These are phyloP conservation scores for Cryptocephalus moraei DNA, from an alignment of 2,888 invertebrate species.

Conservation along the genomic window DNA sequence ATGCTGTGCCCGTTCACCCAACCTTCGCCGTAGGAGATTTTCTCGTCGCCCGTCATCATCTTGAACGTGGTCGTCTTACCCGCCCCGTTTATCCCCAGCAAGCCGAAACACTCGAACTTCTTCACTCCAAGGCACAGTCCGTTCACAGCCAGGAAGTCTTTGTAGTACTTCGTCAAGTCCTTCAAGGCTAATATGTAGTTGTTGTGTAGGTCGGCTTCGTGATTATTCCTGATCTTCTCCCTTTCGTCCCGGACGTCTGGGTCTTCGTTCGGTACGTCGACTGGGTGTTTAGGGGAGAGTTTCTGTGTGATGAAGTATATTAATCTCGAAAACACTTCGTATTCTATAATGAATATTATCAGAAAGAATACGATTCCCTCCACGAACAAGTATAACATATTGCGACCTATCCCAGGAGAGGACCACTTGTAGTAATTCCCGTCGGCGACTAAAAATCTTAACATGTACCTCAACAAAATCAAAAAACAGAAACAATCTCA, in stretches of 20 bases:
- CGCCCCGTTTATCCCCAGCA: conserved; percentile 77
- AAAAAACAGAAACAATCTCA: no score
- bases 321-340: conserved; percentile 43
- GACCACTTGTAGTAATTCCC: conserved; percentile 52
- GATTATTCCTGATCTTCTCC: conserved; percentile 37
- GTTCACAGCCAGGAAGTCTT: conserved; percentile 64
- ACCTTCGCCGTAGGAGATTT: conserved; percentile 58
- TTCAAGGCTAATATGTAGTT: conserved; percentile 49
- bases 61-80: conserved; percentile 85
- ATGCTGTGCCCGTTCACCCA: conserved; percentile 43
- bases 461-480: no score
- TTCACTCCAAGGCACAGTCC: conserved; percentile 53
- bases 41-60: conserved; percentile 79
- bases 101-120: conserved; percentile 68
- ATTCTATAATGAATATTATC: conserved; percentile 56
- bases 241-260: conserved; percentile 50
- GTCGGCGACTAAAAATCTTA: conserved; percentile 21
- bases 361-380: conserved; percentile 50
- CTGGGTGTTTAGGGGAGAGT: conserved; percentile 17
- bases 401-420: conserved; percentile 59
- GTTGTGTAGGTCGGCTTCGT: conserved; percentile 29
- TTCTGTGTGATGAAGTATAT: conserved; percentile 24
- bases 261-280: conserved; percentile 25
- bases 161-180: conserved; percentile 63
- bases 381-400: conserved; percentile 48